These are phyloP conservation scores for Ecdyonurus torrentis DNA, from an alignment of 2,888 invertebrate genomes.

Conservation along the genomic window DNA sequence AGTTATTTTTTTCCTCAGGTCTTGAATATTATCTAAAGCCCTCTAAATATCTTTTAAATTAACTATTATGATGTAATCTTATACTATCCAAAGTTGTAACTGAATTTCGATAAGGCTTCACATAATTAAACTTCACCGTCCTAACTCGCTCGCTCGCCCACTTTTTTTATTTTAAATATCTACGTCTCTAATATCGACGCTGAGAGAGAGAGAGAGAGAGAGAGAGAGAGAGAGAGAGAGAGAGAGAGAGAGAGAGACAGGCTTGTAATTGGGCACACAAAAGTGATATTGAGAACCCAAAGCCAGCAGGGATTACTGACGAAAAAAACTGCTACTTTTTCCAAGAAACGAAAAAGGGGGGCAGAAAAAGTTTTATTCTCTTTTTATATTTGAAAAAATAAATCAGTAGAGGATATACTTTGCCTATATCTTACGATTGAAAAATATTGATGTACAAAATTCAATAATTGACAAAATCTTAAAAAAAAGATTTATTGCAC, in stretches of 20 bases:
- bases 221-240: background rate
- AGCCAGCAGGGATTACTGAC: background rate
- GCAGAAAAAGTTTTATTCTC: background rate
- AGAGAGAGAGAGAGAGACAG: background rate
- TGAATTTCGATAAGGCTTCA: background rate
- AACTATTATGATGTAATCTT: background rate
- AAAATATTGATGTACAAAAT: background rate
- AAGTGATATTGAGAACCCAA: background rate
- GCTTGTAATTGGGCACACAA: background rate
- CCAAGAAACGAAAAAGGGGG: background rate
- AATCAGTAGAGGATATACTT: background rate
- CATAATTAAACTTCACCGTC: background rate
- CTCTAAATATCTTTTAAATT: background rate
- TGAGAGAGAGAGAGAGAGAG: background rate
- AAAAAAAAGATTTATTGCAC: no score
- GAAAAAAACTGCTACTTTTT: background rate
- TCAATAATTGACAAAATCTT: no score
- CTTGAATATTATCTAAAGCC: background rate
- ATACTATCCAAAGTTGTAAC: background rate
- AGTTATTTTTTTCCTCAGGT: no score
- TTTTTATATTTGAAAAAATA: background rate
- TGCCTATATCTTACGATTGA: no score
- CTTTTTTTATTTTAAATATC: background rate
- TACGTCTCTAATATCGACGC: no score
- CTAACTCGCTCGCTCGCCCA: background rate